These are phyloP conservation scores for Paralichthys olivaceus DNA, from an alignment of 2,113 vertebrate genomes.

Conservation along the genomic window DNA sequence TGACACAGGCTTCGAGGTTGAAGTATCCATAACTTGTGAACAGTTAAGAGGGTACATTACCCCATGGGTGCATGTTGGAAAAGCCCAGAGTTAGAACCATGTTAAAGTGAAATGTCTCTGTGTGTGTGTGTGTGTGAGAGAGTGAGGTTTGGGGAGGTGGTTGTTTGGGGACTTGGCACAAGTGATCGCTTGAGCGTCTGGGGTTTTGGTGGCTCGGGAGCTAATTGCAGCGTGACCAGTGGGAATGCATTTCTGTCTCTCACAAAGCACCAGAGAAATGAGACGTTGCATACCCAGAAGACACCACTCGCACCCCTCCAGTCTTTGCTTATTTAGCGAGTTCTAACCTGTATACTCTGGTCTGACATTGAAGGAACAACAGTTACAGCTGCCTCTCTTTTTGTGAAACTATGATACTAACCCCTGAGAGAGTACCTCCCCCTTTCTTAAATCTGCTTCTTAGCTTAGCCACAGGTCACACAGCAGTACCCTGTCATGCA, in stretches of 20 bases:
- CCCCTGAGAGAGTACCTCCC: constrained; percentile 6
- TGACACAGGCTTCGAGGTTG: constrained; percentile 39
- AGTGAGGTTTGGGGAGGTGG: constrained; percentile 22
- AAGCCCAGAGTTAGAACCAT: constrained; percentile 7
- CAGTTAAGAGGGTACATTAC: constrained; percentile 37
- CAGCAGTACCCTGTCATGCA: constrained; percentile 23
- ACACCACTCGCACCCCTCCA: constrained; percentile 23
- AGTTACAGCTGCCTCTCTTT: constrained; percentile 9
- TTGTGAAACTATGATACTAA: constrained; percentile 14
- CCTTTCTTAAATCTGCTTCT: neutral
- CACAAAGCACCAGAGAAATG: constrained; percentile 43
- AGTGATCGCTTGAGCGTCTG: constrained; percentile 35
- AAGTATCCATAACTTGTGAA: constrained; percentile 53
- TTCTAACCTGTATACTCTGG: neutral
- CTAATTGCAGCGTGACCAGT: constrained; percentile 69
- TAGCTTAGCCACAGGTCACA: constrained; percentile 20
- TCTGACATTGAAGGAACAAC: constrained; percentile 17
- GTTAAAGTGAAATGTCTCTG: constrained; percentile 1
- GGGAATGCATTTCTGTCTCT: constrained; percentile 54
- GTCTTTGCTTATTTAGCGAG: neutral
- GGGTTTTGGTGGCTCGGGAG: constrained; percentile 53
- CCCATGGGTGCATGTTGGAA: constrained; percentile 21
- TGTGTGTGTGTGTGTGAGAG: constrained; percentile 4
- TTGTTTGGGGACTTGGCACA: constrained; percentile 59
- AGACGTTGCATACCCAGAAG: constrained; percentile 10